Conservation (phyloP, 2,113 vertebrate genomes). For the Sander lucioperca region DNA sequence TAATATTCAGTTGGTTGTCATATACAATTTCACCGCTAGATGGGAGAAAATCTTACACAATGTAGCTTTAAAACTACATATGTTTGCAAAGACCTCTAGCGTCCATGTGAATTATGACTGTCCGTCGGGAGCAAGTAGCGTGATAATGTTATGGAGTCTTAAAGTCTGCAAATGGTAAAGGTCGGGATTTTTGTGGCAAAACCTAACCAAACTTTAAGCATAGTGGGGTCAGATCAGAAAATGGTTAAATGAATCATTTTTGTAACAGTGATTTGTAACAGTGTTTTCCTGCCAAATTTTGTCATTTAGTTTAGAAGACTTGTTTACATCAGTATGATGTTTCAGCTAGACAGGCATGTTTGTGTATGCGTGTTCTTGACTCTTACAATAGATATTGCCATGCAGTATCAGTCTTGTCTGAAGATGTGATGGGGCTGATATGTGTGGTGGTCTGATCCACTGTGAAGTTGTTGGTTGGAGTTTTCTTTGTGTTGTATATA, state of each 20-base stretch:
- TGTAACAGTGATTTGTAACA: neutral
- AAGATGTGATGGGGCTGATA: conserved; percentile 41
- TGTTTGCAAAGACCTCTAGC: neutral
- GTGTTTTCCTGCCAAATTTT: neutral
- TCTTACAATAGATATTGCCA: conserved; percentile 22
- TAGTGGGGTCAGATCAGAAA: neutral
- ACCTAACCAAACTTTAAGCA: neutral
- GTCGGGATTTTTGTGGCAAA: neutral
- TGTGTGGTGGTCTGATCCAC: conserved; percentile 48
- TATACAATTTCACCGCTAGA: too few relatives aligned
- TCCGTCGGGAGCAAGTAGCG: neutral
- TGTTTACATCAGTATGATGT: neutral
- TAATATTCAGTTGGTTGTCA: too few relatives aligned
- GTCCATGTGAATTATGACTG: neutral
- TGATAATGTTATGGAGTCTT: neutral
- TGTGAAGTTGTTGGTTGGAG: conserved; percentile 53
- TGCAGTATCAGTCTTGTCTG: conserved; percentile 43
- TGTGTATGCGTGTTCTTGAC: conserved; percentile 6
- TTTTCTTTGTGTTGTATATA: conserved; percentile 60
- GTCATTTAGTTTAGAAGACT: neutral
- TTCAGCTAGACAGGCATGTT: conserved; percentile 6
- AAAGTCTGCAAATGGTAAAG: neutral
- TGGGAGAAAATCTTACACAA: too few relatives aligned
- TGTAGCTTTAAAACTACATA: neutral
- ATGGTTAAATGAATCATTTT: neutral